Conservation (phyloP, 2,797 vertebrate species). For the Lacerta agilis region DNA sequence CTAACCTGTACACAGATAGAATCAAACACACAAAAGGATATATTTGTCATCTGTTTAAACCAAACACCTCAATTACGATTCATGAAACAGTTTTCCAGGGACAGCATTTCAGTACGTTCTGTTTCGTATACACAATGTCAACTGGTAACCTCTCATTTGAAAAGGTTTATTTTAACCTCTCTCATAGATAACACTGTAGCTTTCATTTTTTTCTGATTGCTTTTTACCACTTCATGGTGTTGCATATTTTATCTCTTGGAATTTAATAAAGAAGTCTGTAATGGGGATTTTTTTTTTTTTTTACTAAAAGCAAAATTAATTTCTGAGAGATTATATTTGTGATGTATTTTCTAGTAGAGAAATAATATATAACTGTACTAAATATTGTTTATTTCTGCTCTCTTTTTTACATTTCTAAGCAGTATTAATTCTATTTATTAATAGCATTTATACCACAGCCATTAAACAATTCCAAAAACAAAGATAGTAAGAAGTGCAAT, state of each 20-base stretch:
- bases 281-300: background rate
- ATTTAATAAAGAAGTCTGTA: conserved; percentile 6
- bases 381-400: no score
- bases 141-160: background rate
- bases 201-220: background rate
- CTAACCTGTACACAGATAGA: background rate
- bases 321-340: background rate
- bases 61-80: background rate
- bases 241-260: conserved; percentile 17
- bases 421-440: background rate
- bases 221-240: conserved; percentile 4
- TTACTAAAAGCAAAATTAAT: background rate
- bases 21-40: background rate
- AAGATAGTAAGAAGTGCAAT: background rate
- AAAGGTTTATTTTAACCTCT: background rate
- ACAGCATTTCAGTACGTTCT: background rate
- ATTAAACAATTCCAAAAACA: background rate
- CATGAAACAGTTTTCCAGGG: background rate
- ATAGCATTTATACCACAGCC: background rate
- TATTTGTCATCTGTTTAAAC: background rate
- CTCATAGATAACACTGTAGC: background rate
- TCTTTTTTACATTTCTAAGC: background rate
- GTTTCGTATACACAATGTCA: conserved; percentile 6
- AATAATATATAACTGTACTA: background rate
- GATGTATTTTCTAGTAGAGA: background rate